Evolutionary conservation across 2,797 vertebrate species (phyloP).

Genomic region (Anableps anableps): DNA sequence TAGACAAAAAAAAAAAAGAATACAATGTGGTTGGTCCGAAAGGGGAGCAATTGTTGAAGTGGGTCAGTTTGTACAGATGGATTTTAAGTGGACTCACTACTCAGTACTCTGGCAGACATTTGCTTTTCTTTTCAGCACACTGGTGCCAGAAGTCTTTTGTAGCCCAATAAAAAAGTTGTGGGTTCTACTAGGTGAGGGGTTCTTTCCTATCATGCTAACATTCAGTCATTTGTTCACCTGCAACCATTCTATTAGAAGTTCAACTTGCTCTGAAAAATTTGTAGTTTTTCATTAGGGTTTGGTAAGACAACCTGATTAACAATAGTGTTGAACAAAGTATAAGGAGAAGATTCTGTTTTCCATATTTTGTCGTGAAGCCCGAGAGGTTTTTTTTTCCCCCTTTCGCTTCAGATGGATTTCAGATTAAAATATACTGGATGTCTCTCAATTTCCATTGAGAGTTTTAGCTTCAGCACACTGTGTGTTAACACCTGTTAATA

Average conservation of each 20-base stretch:
- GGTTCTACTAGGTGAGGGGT: slow-evolving; percentile 12
- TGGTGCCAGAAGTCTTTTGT: slow-evolving; percentile 38
- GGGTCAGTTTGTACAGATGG: slow-evolving; percentile 57
- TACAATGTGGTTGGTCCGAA: neutral
- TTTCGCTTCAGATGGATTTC: neutral
- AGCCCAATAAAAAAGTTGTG: slow-evolving; percentile 12
- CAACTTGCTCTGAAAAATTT: neutral
- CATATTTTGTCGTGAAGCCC: neutral
- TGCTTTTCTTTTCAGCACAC: slow-evolving; percentile 53
- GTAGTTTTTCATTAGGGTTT: neutral
- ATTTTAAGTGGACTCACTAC: slow-evolving; percentile 46
- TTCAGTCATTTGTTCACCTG: neutral
- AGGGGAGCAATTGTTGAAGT: slow-evolving; percentile 18
- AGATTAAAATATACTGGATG: neutral
- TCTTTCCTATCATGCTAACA: neutral
- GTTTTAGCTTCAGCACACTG: neutral
- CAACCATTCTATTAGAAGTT: neutral
- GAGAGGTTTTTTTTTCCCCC: neutral
- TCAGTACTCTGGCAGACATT: slow-evolving; percentile 50
- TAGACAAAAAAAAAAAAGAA: neutral
- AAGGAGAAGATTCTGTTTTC: neutral
- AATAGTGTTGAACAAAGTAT: neutral
- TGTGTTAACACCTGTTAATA: neutral
- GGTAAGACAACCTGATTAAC: neutral
- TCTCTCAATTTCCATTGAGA: neutral